Base-by-base conservation (phyloP, 2,113 vertebrate genomes). In the Caranx ignobilis region DNA sequence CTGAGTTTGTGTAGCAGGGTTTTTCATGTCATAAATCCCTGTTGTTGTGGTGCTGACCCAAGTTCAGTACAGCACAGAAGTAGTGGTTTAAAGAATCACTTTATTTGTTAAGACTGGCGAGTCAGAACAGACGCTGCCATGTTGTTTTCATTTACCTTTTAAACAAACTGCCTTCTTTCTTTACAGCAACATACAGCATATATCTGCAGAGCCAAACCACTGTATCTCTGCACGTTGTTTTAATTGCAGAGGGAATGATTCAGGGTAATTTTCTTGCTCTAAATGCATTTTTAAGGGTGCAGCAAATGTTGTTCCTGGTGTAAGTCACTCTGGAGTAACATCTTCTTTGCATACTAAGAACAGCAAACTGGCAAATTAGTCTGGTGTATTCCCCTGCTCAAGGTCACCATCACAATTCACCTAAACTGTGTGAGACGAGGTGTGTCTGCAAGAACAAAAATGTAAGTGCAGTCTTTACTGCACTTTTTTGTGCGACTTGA, bases 351-450 rank as follows among this genome's bases (percentile, higher is more conserved):
- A 39, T 41, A 45, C 50, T 41, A 43, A 66, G 32, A 43, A 47
- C 71, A 60, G 31, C 13, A 6, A 57, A 71, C 56, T 74, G 31
- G 26, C 2, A n/a, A 45, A 37, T 41, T 77, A n/a, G 60, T 73
- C 35, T 50, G 63, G n/a, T 35, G 34, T 9, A 55, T 57, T 55
- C 57, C 10, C 18, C 71, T 10, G 32, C 71, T 75, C 48, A 45
- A 61, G 21, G 47, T 71, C 48, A 18, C 57, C 56, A 56, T 76
- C 5, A 18, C 21, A 16, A 21, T 7, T 26, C 57, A 66, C 9
- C 37, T 60, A n/a, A 73, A 59, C 75, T 56, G 15, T 34, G 34
- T 26, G 35, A 50, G 35, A 52, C 21, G 18, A 47, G 48, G 21
- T 4, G 64, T 35, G 56, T 11, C 41, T 65, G 35, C 56, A 54